Percentiles rank a stretch among this genome's conserved stretches.
Conservation (phyloP, 2,113 vertebrate species). For the Pelodiscus sinensis region DNA sequence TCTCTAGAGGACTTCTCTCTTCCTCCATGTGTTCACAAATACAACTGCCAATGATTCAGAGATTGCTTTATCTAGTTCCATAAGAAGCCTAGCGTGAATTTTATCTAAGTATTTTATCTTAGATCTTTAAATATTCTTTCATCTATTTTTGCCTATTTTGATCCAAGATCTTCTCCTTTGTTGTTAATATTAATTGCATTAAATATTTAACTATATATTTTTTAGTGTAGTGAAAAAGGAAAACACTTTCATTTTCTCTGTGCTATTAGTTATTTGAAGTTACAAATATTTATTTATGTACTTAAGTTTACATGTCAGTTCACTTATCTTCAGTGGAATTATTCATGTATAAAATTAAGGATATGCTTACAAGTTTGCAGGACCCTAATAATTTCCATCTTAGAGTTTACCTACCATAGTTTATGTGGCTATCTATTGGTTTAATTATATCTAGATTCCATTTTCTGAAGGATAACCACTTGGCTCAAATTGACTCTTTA, state of each 20-base stretch:
- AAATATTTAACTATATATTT: no score
- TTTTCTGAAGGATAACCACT: neutral
- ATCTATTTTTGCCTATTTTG: neutral
- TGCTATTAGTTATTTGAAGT: no score
- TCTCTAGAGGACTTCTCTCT: no score
- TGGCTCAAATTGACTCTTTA: neutral
- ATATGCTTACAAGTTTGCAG: neutral
- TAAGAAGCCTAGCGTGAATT: neutral
- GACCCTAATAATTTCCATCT: neutral
- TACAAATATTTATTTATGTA: neutral
- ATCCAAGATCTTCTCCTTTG: no score
- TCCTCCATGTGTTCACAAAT: neutral
- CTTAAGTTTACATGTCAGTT: neutral
- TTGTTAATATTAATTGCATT: no score
- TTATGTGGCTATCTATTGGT: neutral
- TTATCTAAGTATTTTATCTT: neutral
- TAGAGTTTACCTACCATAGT: neutral
- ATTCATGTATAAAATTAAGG: neutral
- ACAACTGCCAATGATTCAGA: neutral
- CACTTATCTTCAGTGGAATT: neutral
- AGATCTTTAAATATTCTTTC: neutral
- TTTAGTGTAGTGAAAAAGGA: no score
- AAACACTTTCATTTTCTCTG: no score
- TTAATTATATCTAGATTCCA: neutral
- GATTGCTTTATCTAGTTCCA: neutral